Evolutionary conservation across 2,888 invertebrate species (phyloP).

Genomic region (Lasioglossum vierecki): DNA sequence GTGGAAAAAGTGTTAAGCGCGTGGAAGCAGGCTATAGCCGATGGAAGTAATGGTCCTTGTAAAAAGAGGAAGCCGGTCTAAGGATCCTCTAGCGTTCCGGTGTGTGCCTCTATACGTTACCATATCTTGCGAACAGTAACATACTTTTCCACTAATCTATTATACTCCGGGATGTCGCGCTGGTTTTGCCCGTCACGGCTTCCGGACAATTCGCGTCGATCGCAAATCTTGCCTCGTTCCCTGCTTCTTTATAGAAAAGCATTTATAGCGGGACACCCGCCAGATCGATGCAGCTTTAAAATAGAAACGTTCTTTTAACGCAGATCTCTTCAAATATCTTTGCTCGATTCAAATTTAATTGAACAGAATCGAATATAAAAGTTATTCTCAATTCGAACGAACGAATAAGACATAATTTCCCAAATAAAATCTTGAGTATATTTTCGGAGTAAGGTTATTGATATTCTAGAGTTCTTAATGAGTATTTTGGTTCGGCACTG

Average conservation of each 20-base stretch:
- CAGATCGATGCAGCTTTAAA: not conserved
- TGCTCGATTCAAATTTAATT: not conserved
- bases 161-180: slow-evolving; percentile 10
- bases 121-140: slow-evolving; percentile 52
- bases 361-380: not conserved
- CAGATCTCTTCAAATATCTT: not conserved
- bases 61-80: slow-evolving; percentile 48
- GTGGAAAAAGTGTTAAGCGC: slow-evolving; percentile 59
- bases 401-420: not conserved
- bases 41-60: slow-evolving; percentile 56
- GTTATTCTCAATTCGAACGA: not conserved
- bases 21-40: slow-evolving; percentile 57
- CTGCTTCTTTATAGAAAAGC: not conserved
- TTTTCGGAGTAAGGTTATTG: not conserved
- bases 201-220: slow-evolving; percentile 32
- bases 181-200: slow-evolving; percentile 21
- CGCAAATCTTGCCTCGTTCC: not conserved
- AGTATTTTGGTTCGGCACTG: not conserved
- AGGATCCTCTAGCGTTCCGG: slow-evolving; percentile 41
- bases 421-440: not conserved
- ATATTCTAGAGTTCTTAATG: not conserved
- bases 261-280: not conserved
- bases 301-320: not conserved
- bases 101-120: slow-evolving; percentile 47
- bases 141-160: slow-evolving; percentile 44